Evolutionary conservation across 2,888 invertebrate genomes (phyloP).

Genomic region (Branchellion lobata): DNA sequence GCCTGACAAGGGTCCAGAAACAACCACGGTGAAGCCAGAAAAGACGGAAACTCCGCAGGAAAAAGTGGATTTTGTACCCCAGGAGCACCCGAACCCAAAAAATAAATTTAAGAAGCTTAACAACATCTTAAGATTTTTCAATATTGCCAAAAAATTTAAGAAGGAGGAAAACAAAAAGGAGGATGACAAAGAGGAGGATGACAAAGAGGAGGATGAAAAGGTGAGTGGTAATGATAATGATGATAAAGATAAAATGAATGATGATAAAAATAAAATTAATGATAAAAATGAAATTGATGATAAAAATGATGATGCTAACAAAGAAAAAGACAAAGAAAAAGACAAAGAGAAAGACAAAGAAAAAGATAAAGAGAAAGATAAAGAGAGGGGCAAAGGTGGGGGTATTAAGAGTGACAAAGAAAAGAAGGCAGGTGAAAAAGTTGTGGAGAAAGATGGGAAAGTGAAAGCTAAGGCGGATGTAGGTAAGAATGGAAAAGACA

Average conservation of each 20-base stretch:
- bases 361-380: neutral
- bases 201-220: neutral
- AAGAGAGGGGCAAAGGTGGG: neutral
- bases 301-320: neutral
- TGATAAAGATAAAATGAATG: neutral
- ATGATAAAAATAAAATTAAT: neutral
- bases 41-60: neutral
- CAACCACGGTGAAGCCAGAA: neutral
- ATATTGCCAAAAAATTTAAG: neutral
- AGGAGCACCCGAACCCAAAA: neutral
- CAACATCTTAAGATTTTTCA: constrained; percentile 4
- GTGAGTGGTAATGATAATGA: neutral
- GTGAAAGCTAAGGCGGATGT: neutral
- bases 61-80: too few species aligned
- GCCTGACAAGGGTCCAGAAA: constrained; percentile 3
- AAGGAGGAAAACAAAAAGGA: neutral
- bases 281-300: neutral
- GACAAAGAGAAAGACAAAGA: neutral
- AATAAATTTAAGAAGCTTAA: constrained; percentile 4
- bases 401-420: neutral
- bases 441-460: neutral
- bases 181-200: neutral
- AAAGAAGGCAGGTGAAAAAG: neutral
- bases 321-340: neutral
- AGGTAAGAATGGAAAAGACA: neutral